phyloP scores from a whole-genome alignment of 2,797 vertebrate species.

The Phaenicophaeus curvirostris region DNA sequence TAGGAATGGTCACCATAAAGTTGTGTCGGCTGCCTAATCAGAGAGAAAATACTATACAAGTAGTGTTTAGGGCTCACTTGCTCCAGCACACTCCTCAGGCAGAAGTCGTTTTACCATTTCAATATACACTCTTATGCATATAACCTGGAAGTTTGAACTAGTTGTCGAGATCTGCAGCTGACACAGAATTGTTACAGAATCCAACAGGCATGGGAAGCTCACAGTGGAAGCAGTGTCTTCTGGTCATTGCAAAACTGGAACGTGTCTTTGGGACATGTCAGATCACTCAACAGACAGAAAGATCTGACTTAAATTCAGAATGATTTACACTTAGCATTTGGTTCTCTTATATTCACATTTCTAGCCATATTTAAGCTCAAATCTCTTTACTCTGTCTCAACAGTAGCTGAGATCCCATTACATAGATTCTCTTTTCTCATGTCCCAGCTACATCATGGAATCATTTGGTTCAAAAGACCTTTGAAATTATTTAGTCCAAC shows the following conservation, averaged over 20 bases:
- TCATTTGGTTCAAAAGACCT: too few relatives aligned
- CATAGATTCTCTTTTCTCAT: not conserved
- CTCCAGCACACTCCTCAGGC: not conserved
- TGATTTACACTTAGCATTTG: not conserved
- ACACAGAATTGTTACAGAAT: fast-evolving
- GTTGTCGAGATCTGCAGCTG: not conserved
- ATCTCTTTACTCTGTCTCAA: not conserved
- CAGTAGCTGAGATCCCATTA: not conserved
- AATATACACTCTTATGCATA: fast-evolving
- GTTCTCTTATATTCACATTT: not conserved
- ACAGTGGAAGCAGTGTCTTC: not conserved
- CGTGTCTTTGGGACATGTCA: not conserved
- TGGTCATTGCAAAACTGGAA: not conserved
- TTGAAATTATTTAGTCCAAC: too few relatives aligned
- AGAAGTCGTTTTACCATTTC: not conserved
- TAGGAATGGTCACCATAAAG: not conserved
- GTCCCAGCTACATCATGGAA: not conserved
- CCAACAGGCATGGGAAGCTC: not conserved
- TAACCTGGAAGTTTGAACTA: not conserved
- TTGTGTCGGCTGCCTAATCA: not conserved
- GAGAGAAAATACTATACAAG: not conserved
- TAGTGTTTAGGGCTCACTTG: not conserved
- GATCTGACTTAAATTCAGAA: not conserved
- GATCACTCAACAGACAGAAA: not conserved
- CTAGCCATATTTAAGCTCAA: not conserved